A percentile compares a stretch with the other conserved stretches of the same genome.
These are phyloP conservation scores for Drosophila burlai DNA, from an alignment of 1,140 invertebrate genomes.

Conservation along the genomic window DNA sequence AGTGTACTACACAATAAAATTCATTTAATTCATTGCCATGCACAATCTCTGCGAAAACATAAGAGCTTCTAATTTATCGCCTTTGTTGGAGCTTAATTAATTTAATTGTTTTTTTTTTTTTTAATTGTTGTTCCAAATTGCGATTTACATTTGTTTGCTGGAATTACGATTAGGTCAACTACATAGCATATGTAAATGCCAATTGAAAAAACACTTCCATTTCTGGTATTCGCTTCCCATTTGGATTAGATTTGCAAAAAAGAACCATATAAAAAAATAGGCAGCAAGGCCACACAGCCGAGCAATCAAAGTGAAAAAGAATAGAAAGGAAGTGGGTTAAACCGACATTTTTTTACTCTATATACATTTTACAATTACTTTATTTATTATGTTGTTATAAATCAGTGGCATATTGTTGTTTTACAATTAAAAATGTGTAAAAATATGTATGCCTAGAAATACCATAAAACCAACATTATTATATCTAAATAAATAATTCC, in stretches of 20 bases:
- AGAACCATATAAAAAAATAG: constrained; percentile 10
- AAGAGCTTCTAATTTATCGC: constrained; percentile 28
- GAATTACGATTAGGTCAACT: constrained; percentile 42
- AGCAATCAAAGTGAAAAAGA: constrained; percentile 36
- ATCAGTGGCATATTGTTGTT: too few species aligned
- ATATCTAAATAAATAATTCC: too few species aligned
- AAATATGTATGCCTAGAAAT: not conserved
- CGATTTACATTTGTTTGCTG: constrained; percentile 33
- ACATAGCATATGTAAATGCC: constrained; percentile 28
- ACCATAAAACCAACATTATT: too few species aligned
- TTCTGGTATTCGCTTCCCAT: constrained; percentile 41
- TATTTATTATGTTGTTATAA: not conserved
- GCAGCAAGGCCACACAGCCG: constrained; percentile 35
- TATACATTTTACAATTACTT: not conserved
- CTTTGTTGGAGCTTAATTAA: constrained; percentile 23
- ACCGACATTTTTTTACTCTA: constrained; percentile 4
- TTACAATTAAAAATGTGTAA: not conserved
- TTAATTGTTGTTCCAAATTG: constrained; percentile 3
- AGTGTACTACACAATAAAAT: not conserved
- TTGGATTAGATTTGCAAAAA: constrained; percentile 50
- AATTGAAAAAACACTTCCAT: constrained; percentile 39
- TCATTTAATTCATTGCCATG: constrained; percentile 33
- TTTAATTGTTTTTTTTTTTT: constrained; percentile 6
- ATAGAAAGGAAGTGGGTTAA: constrained; percentile 7
- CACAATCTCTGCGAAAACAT: constrained; percentile 19